Percentiles rank a stretch among this genome's conserved stretches.
Evolutionary conservation across 2,113 vertebrate species (phyloP).

Genomic region (Clarias gariepinus): DNA sequence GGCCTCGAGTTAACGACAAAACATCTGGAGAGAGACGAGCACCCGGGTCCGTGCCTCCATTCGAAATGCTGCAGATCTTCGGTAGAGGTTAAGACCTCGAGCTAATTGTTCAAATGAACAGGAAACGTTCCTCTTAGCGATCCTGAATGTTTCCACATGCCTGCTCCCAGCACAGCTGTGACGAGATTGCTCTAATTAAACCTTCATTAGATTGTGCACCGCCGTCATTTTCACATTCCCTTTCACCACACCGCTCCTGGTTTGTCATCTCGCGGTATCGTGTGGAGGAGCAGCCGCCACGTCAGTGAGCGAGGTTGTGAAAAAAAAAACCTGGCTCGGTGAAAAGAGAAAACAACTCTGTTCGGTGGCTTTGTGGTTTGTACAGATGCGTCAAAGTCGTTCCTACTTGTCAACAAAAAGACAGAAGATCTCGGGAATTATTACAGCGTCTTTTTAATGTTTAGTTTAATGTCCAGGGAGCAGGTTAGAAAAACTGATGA

Average conservation of each 20-base stretch:
- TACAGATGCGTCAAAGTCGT: conserved; percentile 10
- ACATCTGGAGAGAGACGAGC: conserved; percentile 9
- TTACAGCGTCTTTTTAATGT: background rate
- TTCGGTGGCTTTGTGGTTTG: conserved; percentile 24
- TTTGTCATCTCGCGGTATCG: background rate
- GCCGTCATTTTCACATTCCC: conserved; percentile 24
- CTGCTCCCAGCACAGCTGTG: background rate
- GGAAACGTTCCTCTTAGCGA: background rate
- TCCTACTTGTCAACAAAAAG: conserved; percentile 10
- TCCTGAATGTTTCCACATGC: conserved; percentile 8
- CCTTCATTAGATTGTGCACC: conserved; percentile 1
- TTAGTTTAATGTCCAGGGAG: background rate
- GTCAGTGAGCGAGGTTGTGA: background rate
- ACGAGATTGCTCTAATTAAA: conserved; percentile 30
- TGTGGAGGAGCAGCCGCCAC: background rate
- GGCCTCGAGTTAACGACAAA: background rate
- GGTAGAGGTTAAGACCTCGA: background rate
- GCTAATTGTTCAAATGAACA: background rate
- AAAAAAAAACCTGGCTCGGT: background rate
- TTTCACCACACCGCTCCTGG: background rate
- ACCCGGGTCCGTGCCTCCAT: background rate
- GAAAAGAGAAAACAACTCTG: background rate
- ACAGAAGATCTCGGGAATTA: background rate
- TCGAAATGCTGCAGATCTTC: background rate
- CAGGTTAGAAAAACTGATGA: conserved; percentile 16